These are phyloP conservation scores for Neoascia interrupta DNA, from an alignment of 2,888 invertebrate genomes.

Conservation along the genomic window DNA sequence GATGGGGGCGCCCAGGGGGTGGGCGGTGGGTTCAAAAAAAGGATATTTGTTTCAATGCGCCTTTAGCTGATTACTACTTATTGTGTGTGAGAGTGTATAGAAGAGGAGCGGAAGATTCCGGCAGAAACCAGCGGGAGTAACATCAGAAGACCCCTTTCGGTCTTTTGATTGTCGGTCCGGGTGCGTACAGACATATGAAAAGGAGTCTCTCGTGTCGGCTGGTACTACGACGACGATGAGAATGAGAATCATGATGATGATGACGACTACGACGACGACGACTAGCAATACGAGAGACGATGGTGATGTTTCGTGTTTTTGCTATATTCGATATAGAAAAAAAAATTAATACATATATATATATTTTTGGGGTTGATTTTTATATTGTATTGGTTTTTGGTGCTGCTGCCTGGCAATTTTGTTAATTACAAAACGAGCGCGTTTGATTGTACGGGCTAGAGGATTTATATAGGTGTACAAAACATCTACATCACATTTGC, in stretches of 20 bases:
- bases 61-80: slow-evolving; percentile 70
- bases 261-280: slow-evolving; percentile 4
- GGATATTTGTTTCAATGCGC: slow-evolving; percentile 70
- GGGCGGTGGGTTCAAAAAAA: slow-evolving; percentile 27
- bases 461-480: not conserved
- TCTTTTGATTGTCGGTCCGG: slow-evolving; percentile 66
- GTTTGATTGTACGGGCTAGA: slow-evolving; percentile 53
- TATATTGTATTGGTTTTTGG: slow-evolving; percentile 64
- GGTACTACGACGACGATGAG: slow-evolving; percentile 35
- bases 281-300: slow-evolving; percentile 15
- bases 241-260: not conserved
- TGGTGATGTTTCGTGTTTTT: slow-evolving; percentile 37
- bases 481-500: too few species aligned
- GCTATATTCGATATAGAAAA: slow-evolving; percentile 36
- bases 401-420: slow-evolving; percentile 78
- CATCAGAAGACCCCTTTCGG: slow-evolving; percentile 66
- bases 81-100: slow-evolving; percentile 57
- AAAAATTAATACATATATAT: slow-evolving; percentile 17
- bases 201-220: slow-evolving; percentile 33
- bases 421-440: slow-evolving; percentile 79
- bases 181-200: slow-evolving; percentile 60
- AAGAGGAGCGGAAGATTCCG: slow-evolving; percentile 57
- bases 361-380: slow-evolving; percentile 67
- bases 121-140: slow-evolving; percentile 54
- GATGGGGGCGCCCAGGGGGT: slow-evolving; percentile 8